These are phyloP conservation scores for Nomada lathburiana DNA, from an alignment of 2,888 invertebrate species.

Conservation along the genomic window DNA sequence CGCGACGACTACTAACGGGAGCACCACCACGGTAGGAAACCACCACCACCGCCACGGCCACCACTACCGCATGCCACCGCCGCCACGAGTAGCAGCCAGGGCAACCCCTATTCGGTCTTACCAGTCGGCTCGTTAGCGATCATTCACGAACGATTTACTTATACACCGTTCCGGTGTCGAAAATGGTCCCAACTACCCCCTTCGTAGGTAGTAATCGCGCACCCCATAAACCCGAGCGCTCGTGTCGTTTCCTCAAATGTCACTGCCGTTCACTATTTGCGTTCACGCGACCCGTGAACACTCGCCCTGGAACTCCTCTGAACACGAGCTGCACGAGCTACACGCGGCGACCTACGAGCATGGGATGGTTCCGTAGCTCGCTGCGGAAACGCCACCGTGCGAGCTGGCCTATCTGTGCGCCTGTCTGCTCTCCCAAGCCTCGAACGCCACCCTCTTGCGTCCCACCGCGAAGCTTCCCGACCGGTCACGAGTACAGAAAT, in stretches of 20 bases:
- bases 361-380: conserved; percentile 35
- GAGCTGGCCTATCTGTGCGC: conserved; percentile 55
- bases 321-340: conserved; percentile 27
- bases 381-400: conserved; percentile 47
- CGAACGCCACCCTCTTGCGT: conserved; percentile 39
- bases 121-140: conserved; percentile 38
- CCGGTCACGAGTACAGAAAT: conserved; percentile 43
- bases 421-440: conserved; percentile 39
- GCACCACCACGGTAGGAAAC: conserved; percentile 51
- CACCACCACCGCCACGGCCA: conserved; percentile 51
- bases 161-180: background rate
- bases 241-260: conserved; percentile 7
- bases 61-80: conserved; percentile 32
- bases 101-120: conserved; percentile 7
- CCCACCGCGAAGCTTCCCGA: conserved; percentile 38
- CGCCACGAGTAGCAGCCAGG: background rate
- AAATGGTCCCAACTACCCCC: background rate
- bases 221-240: background rate
- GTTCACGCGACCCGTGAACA: conserved; percentile 26
- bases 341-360: conserved; percentile 32
- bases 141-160: conserved; percentile 39
- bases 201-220: conserved; percentile 21
- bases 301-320: conserved; percentile 11
- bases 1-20: conserved; percentile 39
- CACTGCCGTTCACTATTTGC: conserved; percentile 10